Evolutionary conservation across 23 tunicate species (phyloP), one percentile per base, ranked within the genome.

Genomic region (Phallusia fumigata): DNA sequence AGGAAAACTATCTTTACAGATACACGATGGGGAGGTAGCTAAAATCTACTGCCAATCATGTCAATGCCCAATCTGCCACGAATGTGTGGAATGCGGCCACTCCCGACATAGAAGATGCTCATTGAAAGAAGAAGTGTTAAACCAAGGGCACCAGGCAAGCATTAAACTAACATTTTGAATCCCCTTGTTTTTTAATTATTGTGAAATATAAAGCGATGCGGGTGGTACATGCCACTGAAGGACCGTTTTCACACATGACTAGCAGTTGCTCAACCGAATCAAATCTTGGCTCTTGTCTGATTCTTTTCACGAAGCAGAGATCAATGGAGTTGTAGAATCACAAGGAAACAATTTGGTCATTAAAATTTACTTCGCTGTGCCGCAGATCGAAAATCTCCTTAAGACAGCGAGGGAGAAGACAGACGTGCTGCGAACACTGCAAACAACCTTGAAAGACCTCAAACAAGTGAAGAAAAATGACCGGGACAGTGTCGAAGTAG

Each of bases 21-120:
- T 94, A 31, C 98, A 94, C 65, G 98, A 94, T 19, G 98, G 98
- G 34, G 94, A 94, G 75, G 94, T 85, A 16, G 98, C 98, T 34
- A 94, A 94, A 86, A 89, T 94, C 35, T 94, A 89, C 79, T 94
- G 98, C 85, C 84, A 86, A 77, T 84, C 95, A 33, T 94, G 98
- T 53, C 87, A 94, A 79, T 81, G 95, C 53, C 90, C 98, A 33
- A 94, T 94, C n/a, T 94, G 98, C 82, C 95, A 94, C 65, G 98
- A 94, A 53, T 94, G 98, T 52, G 88, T 89, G 33, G 95, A 94
- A 35, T 81, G 84, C 15, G 90, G 86, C 0, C 98, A 94, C 58
- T 58, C 87, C 19, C 64, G 85, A 10, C 95, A 89, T 79, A 53
- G 81, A 28, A 77, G 94, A 35, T 86, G 94, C 65, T 84, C 93